Percentiles rank a stretch among this genome's conserved stretches.
Conservation (phyloP, 2,797 vertebrate species). For the Chaenodraco wilsoni region DNA sequence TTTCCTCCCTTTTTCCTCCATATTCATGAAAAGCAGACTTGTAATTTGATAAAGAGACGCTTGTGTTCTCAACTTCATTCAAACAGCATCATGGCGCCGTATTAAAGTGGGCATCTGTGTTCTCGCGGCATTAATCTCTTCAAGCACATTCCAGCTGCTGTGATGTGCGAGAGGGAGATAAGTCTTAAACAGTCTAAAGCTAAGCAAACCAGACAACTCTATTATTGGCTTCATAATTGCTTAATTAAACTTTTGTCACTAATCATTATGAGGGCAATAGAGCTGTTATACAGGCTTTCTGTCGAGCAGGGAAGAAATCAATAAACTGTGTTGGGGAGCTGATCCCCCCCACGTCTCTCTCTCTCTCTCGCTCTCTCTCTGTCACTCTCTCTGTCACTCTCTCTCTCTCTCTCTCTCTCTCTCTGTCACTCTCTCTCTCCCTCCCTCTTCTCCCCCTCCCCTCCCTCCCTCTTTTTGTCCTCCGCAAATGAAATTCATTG, state of each 20-base stretch:
- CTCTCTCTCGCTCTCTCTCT: constrained; percentile 39
- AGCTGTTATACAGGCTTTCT: constrained; percentile 99
- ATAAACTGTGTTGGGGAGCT: constrained; percentile 99
- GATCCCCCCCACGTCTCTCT: constrained; percentile 87
- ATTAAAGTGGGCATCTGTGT: constrained; percentile 99
- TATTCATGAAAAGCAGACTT: constrained; percentile 99
- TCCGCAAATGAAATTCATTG: constrained; percentile 99
- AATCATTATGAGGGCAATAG: constrained; percentile 99
- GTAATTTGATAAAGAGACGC: constrained; percentile 99
- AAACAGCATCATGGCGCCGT: constrained; percentile 94
- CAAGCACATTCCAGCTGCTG: constrained; percentile 99
- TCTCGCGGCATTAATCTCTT: constrained; percentile 99
- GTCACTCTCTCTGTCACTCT: too few species aligned
- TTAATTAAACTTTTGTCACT: constrained; percentile 99
- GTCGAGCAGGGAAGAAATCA: constrained; percentile 95
- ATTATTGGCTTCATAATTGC: constrained; percentile 99
- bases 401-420: constrained; percentile 18
- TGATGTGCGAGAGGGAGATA: constrained; percentile 99
- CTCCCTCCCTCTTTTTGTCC: constrained; percentile 87
- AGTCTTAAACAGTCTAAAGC: constrained; percentile 99
- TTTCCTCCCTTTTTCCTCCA: constrained; percentile 87
- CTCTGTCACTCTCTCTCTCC: constrained; percentile 31
- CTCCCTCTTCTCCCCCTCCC: constrained; percentile 38
- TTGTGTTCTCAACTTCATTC: constrained; percentile 99
- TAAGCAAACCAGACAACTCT: constrained; percentile 99